Evolutionary conservation across 2,888 invertebrate genomes (phyloP), one percentile per base, ranked within the genome.

Genomic region (Hydraecia micacea): DNA sequence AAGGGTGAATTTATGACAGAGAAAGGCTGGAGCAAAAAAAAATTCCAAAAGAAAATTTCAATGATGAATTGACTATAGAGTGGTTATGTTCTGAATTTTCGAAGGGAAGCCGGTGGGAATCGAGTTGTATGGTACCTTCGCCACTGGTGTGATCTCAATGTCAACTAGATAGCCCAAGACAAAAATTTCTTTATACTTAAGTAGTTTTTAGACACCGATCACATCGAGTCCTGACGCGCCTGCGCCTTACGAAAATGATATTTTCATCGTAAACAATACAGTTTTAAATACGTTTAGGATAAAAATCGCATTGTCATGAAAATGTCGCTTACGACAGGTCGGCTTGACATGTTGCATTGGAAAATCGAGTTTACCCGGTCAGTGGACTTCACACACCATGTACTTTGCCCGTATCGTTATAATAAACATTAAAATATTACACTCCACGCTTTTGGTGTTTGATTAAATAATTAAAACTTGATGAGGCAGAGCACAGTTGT

Each of bases 381-480:
- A 28, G 8, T 49, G 69, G 18, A 39, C 55, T 58, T 32, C 6
- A 21, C 68, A 32, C 18, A 70, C 13, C 9, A 15, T 46, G 25
- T 25, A 28, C 28, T 71, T 66, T 55, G 21, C 13, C 21, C n/a
- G 18, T 42, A 36, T 60, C 3, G 21, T 39, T 55, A 18, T 65
- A 49, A 62, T 55, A 62, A 60, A 66, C 32, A 75, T 81, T 81
- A 77, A 81, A 75, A 28, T 49, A 28, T 73, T 67, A 7, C 52
- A 67, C 11, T 63, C 25, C 68, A 71, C 36, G 81, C 78, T 83
- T 81, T 83, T 52, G 55, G 58, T 81, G 67, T 67, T 46, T n/a
- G n/a, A n/a, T n/a, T n/a, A n/a, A n/a, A n/a, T n/a, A 9, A 28
- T 39, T n/a, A 5, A 42, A 79, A n/a, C 63, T 25, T 52, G 6